Base-by-base conservation (phyloP, 2,888 invertebrate genomes). In the Eucriotettix oculatus region DNA sequence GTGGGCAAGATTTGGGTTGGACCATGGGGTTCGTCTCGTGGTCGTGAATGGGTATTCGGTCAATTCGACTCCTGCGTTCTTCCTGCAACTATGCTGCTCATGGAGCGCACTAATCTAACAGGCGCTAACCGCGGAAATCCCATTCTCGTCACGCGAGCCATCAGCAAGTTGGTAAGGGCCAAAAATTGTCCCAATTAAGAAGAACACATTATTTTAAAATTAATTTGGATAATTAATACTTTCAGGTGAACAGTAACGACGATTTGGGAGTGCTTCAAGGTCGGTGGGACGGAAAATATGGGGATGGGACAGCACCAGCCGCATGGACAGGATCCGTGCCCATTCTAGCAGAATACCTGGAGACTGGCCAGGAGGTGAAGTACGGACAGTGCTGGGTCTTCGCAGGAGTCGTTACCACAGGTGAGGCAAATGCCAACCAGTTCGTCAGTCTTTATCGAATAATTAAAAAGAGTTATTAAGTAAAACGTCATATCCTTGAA, bases 301-400 rank as follows among this genome's bases (percentile, higher is more conserved):
- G 75, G 0, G 88, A 85, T 59, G 90, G 90, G 0, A 84, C 83
- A 0, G 80, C 86, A 0, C 90, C 91, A 0, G 79, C 85, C 0
- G 82, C 83, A 16, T 91, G 91, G 90, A 85, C 87, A 1, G 88
- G 89, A 57, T 87, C 87, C 42, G 83, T 86, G 10, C 82, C 85
- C 54, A 90, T 90, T 68, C 73, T 91, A 58, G 81, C 84, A 59
- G 76, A 88, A 70, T 91, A 83, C 73, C 70, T 79, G 65, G 80
- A 79, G 70, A 83, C 77, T 0, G 78, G 79, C 63, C 73, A 78
- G 54, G 79, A 85, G 10, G 90, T 91, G 10, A 79, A 79, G 16
- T 92, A 87, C 68, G 91, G 90, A 7, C 91, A 92, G 69, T 91
- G 91, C 71, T 92, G 90, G 89, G 90, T 90, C 2, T 91, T 90